These are phyloP conservation scores for Leptinotarsa rubiginosa DNA, from an alignment of 2,888 invertebrate genomes.

Conservation along the genomic window DNA sequence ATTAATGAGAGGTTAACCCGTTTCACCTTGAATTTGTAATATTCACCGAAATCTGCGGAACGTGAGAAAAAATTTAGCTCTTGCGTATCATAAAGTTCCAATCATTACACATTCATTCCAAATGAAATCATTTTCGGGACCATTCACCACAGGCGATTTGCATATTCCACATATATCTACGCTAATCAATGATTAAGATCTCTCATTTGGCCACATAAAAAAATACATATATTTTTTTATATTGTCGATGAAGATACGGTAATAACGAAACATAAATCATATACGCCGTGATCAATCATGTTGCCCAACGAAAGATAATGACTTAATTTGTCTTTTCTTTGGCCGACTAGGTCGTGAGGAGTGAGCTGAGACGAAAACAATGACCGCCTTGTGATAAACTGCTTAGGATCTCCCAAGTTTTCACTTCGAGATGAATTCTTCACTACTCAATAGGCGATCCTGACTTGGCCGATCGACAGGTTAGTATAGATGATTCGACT, in stretches of 20 bases:
- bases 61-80: neutral
- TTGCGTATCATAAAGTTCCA: neutral
- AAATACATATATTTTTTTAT: constrained; percentile 20
- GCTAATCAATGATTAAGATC: constrained; percentile 26
- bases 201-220: constrained; percentile 13
- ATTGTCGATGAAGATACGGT: constrained; percentile 40
- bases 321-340: constrained; percentile 59
- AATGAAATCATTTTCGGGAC: constrained; percentile 10
- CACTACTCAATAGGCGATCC: constrained; percentile 26
- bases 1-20: too few species aligned
- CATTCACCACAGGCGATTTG: constrained; percentile 16
- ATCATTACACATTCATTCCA: neutral
- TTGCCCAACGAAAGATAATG: constrained; percentile 58
- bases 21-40: too few species aligned
- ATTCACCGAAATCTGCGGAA: neutral
- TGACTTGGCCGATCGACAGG: constrained; percentile 30
- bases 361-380: constrained; percentile 51
- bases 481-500: constrained; percentile 7
- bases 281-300: constrained; percentile 61
- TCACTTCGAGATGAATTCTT: constrained; percentile 43
- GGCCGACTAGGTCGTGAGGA: constrained; percentile 48
- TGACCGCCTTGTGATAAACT: constrained; percentile 53
- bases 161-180: constrained; percentile 24
- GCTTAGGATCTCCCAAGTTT: constrained; percentile 46
- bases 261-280: constrained; percentile 61